Evolutionary conservation across 2,113 vertebrate genomes (phyloP), one percentile per base, ranked within the genome.

Genomic region (Ciconia boyciana): DNA sequence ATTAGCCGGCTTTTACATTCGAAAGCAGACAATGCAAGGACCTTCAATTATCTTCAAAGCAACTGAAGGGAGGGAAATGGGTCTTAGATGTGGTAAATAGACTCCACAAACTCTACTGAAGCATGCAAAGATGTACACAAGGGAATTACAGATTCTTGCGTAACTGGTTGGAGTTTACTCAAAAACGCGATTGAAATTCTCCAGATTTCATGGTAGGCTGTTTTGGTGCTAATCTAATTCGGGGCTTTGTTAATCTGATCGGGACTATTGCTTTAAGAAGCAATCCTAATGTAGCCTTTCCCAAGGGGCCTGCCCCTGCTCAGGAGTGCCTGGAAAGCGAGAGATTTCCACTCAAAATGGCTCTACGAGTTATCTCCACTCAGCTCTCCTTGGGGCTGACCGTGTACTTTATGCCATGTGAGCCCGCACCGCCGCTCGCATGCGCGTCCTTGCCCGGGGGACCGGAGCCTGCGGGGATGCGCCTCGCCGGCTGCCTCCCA

Each of bases 1-100:
- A 97, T 98, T 98, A 98, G 97, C 94, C 76, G 52, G 96, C 98
- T 98, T 96, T 97, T 97, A 97, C 98, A 96, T 98, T 97, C 81
- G 58, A 95, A 98, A 97, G 96, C 98, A 98, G 98, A 98, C 95
- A 97, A 98, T 93, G 97, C 96, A 90, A 96, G 97, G 97, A 95
- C 89, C 98, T 98, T 97, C 98, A 98, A 98, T 98, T 98, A 98
- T 98, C 98, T 98, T 98, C 98, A 98, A 97, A 98, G 98, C 98
- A 93, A 94, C 96, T 84, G 96, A 98, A 98, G 97, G 97, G 97
- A 98, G 97, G 98, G 98, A 98, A 98, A 98, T 98, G 98, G 97
- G 97, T 97, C 97, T 98, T 97, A 97, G 98, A 98, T 98, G 98
- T 98, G 97, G 98, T 98, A 98, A 98, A 98, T 97, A 98, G 97